Evolutionary conservation across 2,888 invertebrate genomes (phyloP).

Genomic region (Rhodophaea formosa): DNA sequence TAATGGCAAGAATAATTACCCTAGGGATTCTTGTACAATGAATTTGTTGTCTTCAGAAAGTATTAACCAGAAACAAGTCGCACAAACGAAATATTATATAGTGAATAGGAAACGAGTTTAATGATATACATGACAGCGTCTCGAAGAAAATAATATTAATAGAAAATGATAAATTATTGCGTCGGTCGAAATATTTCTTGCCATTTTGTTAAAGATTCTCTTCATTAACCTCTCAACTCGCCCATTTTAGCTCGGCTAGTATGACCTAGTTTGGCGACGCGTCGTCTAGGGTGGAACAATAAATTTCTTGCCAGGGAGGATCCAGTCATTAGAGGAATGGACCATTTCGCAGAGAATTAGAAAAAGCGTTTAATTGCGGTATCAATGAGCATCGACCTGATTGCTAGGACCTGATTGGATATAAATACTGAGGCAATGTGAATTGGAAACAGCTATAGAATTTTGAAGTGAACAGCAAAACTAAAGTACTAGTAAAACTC

Average conservation of each 20-base stretch:
- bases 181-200: neutral
- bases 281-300: neutral
- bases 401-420: neutral
- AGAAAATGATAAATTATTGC: no score
- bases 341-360: neutral
- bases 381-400: conserved; percentile 1
- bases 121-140: no score
- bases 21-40: no score
- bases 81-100: no score
- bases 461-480: no score
- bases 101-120: no score
- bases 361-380: neutral
- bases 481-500: no score
- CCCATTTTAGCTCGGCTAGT: conserved; percentile 1
- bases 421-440: neutral
- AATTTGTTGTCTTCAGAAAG: no score
- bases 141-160: no score
- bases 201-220: neutral
- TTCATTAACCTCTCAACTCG: neutral
- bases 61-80: no score
- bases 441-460: neutral
- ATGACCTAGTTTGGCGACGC: neutral
- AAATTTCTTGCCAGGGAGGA: conserved; percentile 18
- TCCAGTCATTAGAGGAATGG: conserved; percentile 11
- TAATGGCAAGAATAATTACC: no score